Conservation (phyloP, 2,113 vertebrate genomes). For the Melospiza melodia region DNA sequence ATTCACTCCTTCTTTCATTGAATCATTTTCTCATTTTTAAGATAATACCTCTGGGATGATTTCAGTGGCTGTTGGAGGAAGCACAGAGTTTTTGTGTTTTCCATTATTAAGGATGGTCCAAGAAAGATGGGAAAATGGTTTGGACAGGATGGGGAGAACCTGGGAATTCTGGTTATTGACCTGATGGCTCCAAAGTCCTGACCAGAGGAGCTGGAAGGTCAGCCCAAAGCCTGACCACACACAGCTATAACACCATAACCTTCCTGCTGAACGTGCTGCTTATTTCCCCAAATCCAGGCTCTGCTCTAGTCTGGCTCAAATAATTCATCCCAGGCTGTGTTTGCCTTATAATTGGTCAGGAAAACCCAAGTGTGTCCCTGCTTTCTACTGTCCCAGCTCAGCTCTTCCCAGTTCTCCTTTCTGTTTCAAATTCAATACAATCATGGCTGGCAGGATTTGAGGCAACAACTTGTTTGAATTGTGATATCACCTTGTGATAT, state of each 20-base stretch:
- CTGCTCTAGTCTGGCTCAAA: not conserved
- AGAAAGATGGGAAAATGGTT: not conserved
- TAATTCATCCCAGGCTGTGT: not conserved
- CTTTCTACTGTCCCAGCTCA: not conserved
- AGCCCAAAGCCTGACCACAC: not conserved
- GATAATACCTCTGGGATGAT: slow-evolving; percentile 54
- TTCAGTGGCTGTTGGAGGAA: not conserved
- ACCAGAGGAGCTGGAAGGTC: not conserved
- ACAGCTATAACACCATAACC: not conserved
- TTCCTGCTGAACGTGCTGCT: not conserved
- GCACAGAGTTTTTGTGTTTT: not conserved
- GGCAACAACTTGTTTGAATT: not conserved
- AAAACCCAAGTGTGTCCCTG: not conserved
- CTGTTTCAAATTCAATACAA: not conserved
- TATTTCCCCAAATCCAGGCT: not conserved
- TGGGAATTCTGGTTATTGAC: not conserved
- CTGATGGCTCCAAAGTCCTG: not conserved
- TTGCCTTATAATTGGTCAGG: not conserved
- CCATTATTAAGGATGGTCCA: not conserved
- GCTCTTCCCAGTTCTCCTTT: not conserved
- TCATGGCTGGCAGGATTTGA: not conserved
- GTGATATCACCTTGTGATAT: not conserved
- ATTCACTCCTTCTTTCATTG: slow-evolving; percentile 59
- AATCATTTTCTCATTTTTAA: slow-evolving; percentile 55
- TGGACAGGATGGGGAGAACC: not conserved